Percentiles rank a stretch among this genome's conserved stretches.
These are phyloP conservation scores for Craniophora ligustri DNA, from an alignment of 2,888 invertebrate species.

Conservation along the genomic window DNA sequence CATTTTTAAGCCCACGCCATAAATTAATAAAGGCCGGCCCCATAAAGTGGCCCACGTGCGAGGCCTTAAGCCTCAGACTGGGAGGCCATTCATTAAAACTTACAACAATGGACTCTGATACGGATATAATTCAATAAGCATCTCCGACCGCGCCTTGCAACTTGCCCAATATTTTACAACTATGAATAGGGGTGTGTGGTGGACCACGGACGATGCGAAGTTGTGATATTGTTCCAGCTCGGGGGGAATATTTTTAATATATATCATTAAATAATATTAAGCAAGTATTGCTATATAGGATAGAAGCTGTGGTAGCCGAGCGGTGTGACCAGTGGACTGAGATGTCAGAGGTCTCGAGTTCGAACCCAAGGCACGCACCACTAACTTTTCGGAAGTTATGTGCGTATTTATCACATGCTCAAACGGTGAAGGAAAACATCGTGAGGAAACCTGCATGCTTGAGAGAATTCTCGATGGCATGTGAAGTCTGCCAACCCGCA, in stretches of 20 bases:
- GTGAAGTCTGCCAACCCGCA: too few species aligned
- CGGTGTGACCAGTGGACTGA: too few species aligned
- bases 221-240: background rate
- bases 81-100: constrained; percentile 81
- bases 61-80: constrained; percentile 48
- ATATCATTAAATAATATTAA: background rate
- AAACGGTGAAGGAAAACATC: too few species aligned
- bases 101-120: constrained; percentile 75
- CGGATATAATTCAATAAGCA: constrained; percentile 85
- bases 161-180: constrained; percentile 54
- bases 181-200: constrained; percentile 42
- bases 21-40: constrained; percentile 56
- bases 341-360: too few species aligned
- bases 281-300: too few species aligned
- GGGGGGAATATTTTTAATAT: background rate
- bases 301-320: too few species aligned
- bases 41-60: constrained; percentile 63
- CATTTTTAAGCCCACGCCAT: constrained; percentile 55
- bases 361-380: too few species aligned
- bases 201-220: constrained; percentile 19
- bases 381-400: too few species aligned
- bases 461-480: too few species aligned
- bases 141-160: constrained; percentile 39
- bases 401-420: too few species aligned
- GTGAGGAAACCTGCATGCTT: too few species aligned